A percentile compares a stretch with the other conserved stretches of the same genome.
These are phyloP conservation scores for Thinocorus orbignyianus DNA, from an alignment of 2,113 vertebrate genomes.

Conservation along the genomic window DNA sequence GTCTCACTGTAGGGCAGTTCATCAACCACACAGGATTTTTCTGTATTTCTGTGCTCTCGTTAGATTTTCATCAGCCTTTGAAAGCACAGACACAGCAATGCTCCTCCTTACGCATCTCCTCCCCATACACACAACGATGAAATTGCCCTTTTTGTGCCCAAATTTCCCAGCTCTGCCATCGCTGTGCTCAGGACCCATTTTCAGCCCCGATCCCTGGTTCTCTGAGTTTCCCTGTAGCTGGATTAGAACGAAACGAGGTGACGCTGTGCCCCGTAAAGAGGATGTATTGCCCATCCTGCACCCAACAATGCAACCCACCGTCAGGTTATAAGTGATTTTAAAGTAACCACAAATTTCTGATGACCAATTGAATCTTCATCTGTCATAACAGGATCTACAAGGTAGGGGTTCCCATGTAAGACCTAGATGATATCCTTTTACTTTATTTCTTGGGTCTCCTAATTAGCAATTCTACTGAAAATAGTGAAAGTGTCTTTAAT, in stretches of 20 bases:
- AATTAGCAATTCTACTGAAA: not conserved
- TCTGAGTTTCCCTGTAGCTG: fast-evolving
- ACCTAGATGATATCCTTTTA: not conserved
- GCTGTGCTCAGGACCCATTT: too few relatives aligned
- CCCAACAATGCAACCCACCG: not conserved
- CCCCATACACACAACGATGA: not conserved
- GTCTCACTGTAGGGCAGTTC: not conserved
- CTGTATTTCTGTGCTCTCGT: not conserved
- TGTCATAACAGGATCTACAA: fast-evolving
- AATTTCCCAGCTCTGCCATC: not conserved
- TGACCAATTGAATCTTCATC: not conserved
- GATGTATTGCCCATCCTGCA: not conserved
- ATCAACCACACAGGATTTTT: not conserved
- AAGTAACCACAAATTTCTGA: not conserved
- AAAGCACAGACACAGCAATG: not conserved
- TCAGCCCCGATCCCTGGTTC: too few relatives aligned
- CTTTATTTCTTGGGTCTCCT: not conserved
- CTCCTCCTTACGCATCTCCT: too few relatives aligned
- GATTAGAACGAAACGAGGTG: not conserved
- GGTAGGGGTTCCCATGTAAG: not conserved
- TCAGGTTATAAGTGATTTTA: not conserved
- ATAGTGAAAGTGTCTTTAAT: not conserved
- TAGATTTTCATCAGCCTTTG: not conserved
- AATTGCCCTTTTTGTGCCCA: not conserved
- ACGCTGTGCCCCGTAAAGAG: not conserved